A percentile compares a stretch with the other conserved stretches of the same genome.
These are phyloP conservation scores for Heliconius charithonia DNA, from an alignment of 2,888 invertebrate genomes.

Conservation along the genomic window DNA sequence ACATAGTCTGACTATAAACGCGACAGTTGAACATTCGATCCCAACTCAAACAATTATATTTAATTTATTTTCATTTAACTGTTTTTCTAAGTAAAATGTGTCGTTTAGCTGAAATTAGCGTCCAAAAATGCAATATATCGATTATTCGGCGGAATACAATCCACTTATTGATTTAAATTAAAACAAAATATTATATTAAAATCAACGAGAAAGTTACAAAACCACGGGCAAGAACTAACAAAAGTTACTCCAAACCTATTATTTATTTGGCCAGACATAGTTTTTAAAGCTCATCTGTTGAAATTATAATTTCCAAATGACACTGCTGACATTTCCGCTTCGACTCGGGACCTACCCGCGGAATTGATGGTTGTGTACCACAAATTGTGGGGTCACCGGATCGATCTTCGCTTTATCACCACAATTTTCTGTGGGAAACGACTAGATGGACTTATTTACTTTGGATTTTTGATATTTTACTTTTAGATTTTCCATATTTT, in stretches of 20 bases:
- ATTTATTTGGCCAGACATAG: constrained; percentile 22
- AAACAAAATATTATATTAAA: background rate
- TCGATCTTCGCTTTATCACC: constrained; percentile 4
- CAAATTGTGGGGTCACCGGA: constrained; percentile 24
- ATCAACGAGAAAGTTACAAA: background rate
- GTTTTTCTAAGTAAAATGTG: too few relatives aligned
- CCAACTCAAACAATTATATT: too few relatives aligned
- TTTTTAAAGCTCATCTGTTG: constrained; percentile 30
- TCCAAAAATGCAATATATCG: too few relatives aligned
- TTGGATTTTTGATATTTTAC: background rate
- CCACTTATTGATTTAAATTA: background rate
- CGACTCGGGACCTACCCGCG: constrained; percentile 2
- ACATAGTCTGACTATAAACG: too few relatives aligned
- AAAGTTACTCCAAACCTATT: constrained; percentile 1
- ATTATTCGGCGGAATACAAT: background rate
- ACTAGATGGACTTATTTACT: background rate
- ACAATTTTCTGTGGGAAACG: constrained; percentile 9
- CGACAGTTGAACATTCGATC: too few relatives aligned
- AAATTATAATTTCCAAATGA: constrained; percentile 42
- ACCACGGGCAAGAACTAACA: background rate
- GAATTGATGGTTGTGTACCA: constrained; percentile 13
- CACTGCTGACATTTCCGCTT: constrained; percentile 42
- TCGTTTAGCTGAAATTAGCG: too few relatives aligned
- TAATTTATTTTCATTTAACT: too few relatives aligned
- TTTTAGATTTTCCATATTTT: background rate